A percentile compares a stretch with the other conserved stretches of the same genome.
phyloP scores from a whole-genome alignment of 1,140 invertebrate species.

The Reticulitermes speratus region DNA sequence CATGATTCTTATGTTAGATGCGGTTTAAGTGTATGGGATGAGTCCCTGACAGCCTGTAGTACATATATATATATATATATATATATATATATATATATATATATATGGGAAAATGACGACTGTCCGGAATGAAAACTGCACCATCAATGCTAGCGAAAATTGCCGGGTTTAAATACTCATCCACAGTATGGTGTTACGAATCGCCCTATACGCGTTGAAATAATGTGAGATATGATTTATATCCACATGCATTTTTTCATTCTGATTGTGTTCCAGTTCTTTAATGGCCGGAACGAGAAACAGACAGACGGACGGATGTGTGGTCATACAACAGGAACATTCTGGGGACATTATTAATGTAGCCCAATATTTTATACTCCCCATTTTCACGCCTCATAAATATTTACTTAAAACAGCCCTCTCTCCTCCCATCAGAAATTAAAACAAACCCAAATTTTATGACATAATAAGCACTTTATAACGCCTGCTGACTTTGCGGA shows the following conservation, averaged over 20 bases:
- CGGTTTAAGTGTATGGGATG: no score
- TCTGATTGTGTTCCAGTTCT: background rate
- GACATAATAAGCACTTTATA: no score
- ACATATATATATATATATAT: no score
- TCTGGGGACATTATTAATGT: background rate
- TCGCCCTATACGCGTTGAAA: background rate
- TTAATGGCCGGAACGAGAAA: background rate
- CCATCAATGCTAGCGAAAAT: no score
- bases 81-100: no score
- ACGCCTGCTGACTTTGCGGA: no score
- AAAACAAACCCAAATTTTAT: no score
- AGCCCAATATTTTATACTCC: background rate
- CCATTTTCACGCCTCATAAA: background rate
- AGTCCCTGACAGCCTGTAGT: no score
- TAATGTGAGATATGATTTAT: background rate
- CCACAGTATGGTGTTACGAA: background rate
- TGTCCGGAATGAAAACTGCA: no score
- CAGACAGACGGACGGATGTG: background rate
- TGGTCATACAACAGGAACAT: background rate
- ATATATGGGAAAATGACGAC: no score
- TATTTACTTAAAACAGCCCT: background rate
- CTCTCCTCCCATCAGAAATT: background rate
- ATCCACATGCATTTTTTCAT: background rate
- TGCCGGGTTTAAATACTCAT: no score
- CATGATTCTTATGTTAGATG: no score